Conservation (phyloP, 2,888 invertebrate species). For the Entomobrya multifasciata region DNA sequence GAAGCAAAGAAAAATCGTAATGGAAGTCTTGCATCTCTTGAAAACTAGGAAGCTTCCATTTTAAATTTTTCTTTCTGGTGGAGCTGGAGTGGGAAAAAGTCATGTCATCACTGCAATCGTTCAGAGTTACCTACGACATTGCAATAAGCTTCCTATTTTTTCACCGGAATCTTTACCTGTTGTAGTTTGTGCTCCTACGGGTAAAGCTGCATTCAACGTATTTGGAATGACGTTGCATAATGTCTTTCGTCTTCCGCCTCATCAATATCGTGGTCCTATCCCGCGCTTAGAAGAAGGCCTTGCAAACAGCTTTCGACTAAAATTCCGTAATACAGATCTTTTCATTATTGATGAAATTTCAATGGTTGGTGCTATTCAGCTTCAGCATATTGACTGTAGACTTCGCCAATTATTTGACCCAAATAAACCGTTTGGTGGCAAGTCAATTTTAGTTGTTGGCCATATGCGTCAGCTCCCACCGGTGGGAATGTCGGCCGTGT, state of each 20-base stretch:
- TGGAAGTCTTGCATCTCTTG: background rate
- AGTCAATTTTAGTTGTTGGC: conserved; percentile 67
- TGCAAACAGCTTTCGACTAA: no score
- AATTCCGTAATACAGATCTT: no score
- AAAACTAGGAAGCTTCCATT: background rate
- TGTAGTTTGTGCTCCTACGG: background rate
- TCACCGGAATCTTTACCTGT: background rate
- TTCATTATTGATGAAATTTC: conserved; percentile 5
- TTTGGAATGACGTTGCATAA: background rate
- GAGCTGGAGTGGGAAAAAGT: conserved; percentile 3
- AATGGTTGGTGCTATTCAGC: conserved; percentile 19
- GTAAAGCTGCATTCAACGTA: background rate
- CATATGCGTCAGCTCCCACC: conserved; percentile 77
- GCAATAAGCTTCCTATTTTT: background rate
- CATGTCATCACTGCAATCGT: background rate
- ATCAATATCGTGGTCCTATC: no score
- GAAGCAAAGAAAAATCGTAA: background rate
- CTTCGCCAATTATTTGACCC: conserved; percentile 22
- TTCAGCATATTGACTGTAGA: conserved; percentile 25
- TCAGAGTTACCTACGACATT: background rate
- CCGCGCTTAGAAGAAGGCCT: no score
- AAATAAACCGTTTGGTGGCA: conserved; percentile 41
- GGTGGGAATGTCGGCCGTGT: conserved; percentile 61
- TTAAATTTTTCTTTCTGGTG: background rate
- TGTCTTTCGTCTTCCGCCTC: background rate